Conservation (phyloP, 2,888 invertebrate species). For the Mechanitis messenoides region DNA sequence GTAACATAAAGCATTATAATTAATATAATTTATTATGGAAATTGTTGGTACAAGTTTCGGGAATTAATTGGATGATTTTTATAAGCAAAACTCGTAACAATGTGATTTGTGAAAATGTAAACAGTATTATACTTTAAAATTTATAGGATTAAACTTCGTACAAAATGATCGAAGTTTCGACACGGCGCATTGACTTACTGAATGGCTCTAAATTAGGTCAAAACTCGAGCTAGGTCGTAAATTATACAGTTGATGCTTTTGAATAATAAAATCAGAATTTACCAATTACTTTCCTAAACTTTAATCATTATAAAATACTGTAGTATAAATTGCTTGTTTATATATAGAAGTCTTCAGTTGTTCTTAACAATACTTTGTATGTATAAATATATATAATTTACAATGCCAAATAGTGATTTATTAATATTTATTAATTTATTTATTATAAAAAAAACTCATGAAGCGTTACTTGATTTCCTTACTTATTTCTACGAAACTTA, state of each 20-base stretch:
- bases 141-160: slow-evolving; percentile 20
- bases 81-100: slow-evolving; percentile 2
- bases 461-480: too few species aligned
- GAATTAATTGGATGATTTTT: slow-evolving; percentile 5
- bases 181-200: slow-evolving; percentile 6
- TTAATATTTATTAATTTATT: too few species aligned
- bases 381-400: too few species aligned
- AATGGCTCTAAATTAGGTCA: slow-evolving; percentile 6
- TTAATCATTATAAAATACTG: neutral
- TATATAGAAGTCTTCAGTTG: too few species aligned
- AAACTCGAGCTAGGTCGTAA: slow-evolving; percentile 2
- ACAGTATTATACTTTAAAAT: slow-evolving; percentile 25
- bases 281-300: neutral
- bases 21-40: slow-evolving; percentile 3
- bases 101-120: slow-evolving; percentile 16
- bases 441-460: too few species aligned
- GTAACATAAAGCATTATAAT: slow-evolving; percentile 4
- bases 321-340: too few species aligned
- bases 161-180: slow-evolving; percentile 18
- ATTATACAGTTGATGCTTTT: neutral
- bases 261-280: slow-evolving; percentile 3
- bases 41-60: neutral
- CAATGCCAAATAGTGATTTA: too few species aligned
- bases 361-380: too few species aligned
- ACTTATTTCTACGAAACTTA: too few species aligned